Base-by-base conservation (phyloP, 2,113 vertebrate genomes). In the Alaudala cheleensis region DNA sequence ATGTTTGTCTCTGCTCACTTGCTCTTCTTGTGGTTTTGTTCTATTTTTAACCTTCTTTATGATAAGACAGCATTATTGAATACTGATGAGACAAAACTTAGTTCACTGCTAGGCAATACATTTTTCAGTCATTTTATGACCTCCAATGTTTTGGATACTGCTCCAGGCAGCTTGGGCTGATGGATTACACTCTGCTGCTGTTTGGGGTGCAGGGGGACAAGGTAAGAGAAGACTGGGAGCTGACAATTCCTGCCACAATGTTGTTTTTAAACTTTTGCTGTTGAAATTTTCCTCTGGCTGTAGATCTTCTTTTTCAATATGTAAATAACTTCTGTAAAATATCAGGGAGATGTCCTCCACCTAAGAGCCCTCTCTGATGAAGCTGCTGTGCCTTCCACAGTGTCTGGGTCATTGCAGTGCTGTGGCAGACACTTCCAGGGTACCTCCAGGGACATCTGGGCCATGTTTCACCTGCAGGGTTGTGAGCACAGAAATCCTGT, bases 21-120 rank as follows among this genome's bases (percentile, higher is more conserved):
- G 42, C 22, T 94, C 14, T 89, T 87, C 78, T 80, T 81, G 58
- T 54, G 58, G 49, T 93, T 89, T 94, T 62, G 47, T 84, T 96
- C 76, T 90, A 78, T 86, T 96, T 96, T 95, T 76, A 76, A 84
- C 87, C 53, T 67, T 87, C 56, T 87, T 74, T 77, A 71, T 60
- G 80, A 39, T 24, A 29, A 81, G 70, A 28, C 13, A 61, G 44
- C 42, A 28, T 79, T 90, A 57, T 49, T 86, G 92, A 95, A 93
- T 92, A 69, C 51, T 92, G 85, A 95, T 95, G 93, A 93, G 87
- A 65, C n/a, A 72, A 88, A 88, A 76, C 34, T 47, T 24, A 34
- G 45, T 60, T 88, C 53, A 53, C 49, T 92, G 82, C 50, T 79
- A 83, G 73, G 56, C 70, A 91, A 51, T 70, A 60, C 22, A 45